Percentiles rank a stretch among this genome's conserved stretches.
Conservation (phyloP, 2,113 vertebrate species). For the Isichthys henryi region DNA sequence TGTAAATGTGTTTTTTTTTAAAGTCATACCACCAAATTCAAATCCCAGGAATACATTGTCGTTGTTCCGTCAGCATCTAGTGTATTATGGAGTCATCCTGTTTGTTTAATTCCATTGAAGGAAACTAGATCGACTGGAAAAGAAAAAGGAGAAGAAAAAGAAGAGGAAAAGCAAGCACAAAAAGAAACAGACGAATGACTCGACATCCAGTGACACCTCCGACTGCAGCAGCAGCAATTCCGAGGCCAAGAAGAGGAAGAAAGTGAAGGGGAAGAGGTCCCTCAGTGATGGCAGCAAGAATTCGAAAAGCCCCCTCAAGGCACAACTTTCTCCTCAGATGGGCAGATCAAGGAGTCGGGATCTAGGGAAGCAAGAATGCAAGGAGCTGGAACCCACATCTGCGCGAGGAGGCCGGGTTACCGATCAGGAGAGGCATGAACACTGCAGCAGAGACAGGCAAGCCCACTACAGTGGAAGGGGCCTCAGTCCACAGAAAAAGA, state of each 20-base stretch:
- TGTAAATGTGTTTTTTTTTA: not conserved
- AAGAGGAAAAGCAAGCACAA: conserved; percentile 18
- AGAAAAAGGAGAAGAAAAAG: conserved; percentile 76
- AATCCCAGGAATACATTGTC: not conserved
- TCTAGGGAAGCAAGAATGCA: not conserved
- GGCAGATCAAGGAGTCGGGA: conserved; percentile 53
- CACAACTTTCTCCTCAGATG: conserved; percentile 47
- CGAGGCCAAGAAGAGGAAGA: conserved; percentile 56
- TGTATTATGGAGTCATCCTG: not conserved
- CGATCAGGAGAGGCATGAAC: conserved; percentile 49
- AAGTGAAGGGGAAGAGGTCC: conserved; percentile 55
- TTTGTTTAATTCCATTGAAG: conserved; percentile 47
- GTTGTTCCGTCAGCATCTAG: not conserved
- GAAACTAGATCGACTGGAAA: conserved; percentile 91
- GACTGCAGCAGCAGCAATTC: conserved; percentile 59
- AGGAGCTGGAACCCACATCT: not conserved
- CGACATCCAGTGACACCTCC: conserved; percentile 49
- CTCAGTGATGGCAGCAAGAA: conserved; percentile 56
- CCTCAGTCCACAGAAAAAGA: conserved; percentile 20
- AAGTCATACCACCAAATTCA: not conserved
- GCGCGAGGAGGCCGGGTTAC: conserved; percentile 26
- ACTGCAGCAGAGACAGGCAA: conserved; percentile 32
- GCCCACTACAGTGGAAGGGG: not conserved
- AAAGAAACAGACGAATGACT: conserved; percentile 43
- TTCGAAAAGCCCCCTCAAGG: conserved; percentile 29